A percentile compares a stretch with the other conserved stretches of the same genome.
phyloP scores from a whole-genome alignment of 2,888 invertebrate genomes.

The Aporophyla lueneburgensis region DNA sequence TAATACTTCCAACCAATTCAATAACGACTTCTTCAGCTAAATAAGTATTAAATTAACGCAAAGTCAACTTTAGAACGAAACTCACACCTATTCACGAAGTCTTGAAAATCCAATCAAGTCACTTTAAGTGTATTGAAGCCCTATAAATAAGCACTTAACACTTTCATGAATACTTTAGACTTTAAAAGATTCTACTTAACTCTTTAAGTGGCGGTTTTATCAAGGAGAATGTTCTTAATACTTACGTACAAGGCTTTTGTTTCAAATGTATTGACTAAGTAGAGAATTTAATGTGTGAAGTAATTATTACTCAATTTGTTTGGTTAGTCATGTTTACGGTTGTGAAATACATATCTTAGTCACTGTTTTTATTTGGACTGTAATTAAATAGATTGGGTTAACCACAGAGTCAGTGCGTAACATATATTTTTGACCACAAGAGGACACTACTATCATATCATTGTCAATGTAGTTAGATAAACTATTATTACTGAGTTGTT shows the following conservation, averaged over 20 bases:
- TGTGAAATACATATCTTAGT: not conserved
- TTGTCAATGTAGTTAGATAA: not conserved
- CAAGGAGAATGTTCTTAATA: not conserved
- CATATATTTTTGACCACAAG: not conserved
- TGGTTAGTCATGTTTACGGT: conserved; percentile 15
- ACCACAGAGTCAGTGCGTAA: not conserved
- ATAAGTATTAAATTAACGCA: conserved; percentile 29
- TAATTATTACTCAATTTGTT: conserved; percentile 8
- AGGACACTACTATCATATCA: not conserved
- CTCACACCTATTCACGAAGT: conserved; percentile 35
- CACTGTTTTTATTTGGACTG: not conserved
- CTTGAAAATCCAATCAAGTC: conserved; percentile 60
- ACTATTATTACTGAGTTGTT: not conserved
- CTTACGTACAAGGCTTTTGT: not conserved
- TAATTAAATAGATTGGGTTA: not conserved
- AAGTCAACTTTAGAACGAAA: conserved; percentile 28
- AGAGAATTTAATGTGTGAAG: not conserved
- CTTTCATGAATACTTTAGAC: conserved; percentile 41
- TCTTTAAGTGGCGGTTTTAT: conserved; percentile 29
- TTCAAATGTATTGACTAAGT: not conserved
- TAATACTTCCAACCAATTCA: conserved; percentile 9
- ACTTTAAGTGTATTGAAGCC: conserved; percentile 64
- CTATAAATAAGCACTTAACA: conserved; percentile 42
- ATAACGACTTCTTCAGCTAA: conserved; percentile 14
- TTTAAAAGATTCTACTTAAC: conserved; percentile 31